These are phyloP conservation scores for Abrostola triplasia DNA, from an alignment of 2,888 invertebrate genomes.

Conservation along the genomic window DNA sequence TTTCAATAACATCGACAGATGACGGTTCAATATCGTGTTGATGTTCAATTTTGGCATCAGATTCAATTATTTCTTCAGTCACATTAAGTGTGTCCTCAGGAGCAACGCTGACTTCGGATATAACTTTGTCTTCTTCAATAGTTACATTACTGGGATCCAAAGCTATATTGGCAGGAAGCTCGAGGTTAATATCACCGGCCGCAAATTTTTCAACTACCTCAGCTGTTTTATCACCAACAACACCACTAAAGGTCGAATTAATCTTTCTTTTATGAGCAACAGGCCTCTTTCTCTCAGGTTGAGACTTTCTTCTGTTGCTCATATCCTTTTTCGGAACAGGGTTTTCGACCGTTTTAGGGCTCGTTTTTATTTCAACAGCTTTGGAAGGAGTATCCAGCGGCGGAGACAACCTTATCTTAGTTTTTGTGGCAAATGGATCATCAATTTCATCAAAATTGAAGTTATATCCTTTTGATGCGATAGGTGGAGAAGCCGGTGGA, in stretches of 20 bases:
- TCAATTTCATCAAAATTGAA: conserved; percentile 81
- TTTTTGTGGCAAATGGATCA: conserved; percentile 80
- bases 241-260: conserved; percentile 60
- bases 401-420: conserved; percentile 75
- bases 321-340: conserved; percentile 49
- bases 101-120: conserved; percentile 8
- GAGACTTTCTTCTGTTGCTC: conserved; percentile 68
- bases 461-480: conserved; percentile 77
- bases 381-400: conserved; percentile 58
- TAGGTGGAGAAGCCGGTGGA: conserved; percentile 73
- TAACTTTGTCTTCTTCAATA: conserved; percentile 31
- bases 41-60: conserved; percentile 22
- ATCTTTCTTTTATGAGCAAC: conserved; percentile 61
- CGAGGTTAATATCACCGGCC: conserved; percentile 18
- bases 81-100: conserved; percentile 17
- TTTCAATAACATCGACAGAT: conserved; percentile 13
- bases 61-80: conserved; percentile 21
- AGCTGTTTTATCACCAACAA: conserved; percentile 14
- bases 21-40: conserved; percentile 16
- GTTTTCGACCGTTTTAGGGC: conserved; percentile 38
- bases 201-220: conserved; percentile 14
- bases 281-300: conserved; percentile 64
- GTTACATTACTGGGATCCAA: conserved; percentile 27
- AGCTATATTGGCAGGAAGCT: conserved; percentile 13
- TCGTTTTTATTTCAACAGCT: conserved; percentile 24